Evolutionary conservation across 1,140 invertebrate species (phyloP).

Genomic region (Physella acuta): DNA sequence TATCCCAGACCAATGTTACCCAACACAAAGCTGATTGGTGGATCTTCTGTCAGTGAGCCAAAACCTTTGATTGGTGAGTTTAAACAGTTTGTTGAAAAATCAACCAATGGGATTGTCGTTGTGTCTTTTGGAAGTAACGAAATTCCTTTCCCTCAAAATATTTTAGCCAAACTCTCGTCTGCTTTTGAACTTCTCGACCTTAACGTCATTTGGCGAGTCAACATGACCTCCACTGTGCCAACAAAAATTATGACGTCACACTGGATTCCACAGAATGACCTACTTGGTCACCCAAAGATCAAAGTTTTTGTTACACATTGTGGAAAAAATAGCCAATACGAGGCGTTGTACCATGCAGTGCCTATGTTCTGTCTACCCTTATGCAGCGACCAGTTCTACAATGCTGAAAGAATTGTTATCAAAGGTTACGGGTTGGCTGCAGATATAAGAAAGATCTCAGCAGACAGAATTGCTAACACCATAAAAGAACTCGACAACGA

Average conservation of each 20-base stretch:
- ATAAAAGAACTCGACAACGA: conserved; percentile 33
- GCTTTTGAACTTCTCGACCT: conserved; percentile 11
- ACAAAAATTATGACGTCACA: conserved; percentile 17
- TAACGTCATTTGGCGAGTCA: conserved; percentile 18
- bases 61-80: conserved; percentile 20
- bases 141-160: conserved; percentile 9
- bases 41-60: conserved; percentile 24
- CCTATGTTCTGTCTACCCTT: conserved; percentile 69
- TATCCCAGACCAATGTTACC: conserved; percentile 33
- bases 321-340: conserved; percentile 40
- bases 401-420: conserved; percentile 25
- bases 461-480: conserved; percentile 21
- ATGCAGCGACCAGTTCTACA: conserved; percentile 32
- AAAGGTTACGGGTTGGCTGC: conserved; percentile 21
- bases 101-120: conserved; percentile 28
- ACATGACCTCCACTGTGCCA: conserved; percentile 12
- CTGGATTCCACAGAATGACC: conserved; percentile 32
- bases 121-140: conserved; percentile 33
- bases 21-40: conserved; percentile 36
- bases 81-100: conserved; percentile 23
- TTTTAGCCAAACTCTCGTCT: conserved; percentile 25
- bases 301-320: conserved; percentile 43
- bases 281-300: conserved; percentile 24
- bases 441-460: conserved; percentile 22
- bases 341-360: conserved; percentile 41